Evolutionary conservation across 2,113 vertebrate genomes (phyloP), one percentile per base, ranked within the genome.

Genomic region (Callipepla californica): DNA sequence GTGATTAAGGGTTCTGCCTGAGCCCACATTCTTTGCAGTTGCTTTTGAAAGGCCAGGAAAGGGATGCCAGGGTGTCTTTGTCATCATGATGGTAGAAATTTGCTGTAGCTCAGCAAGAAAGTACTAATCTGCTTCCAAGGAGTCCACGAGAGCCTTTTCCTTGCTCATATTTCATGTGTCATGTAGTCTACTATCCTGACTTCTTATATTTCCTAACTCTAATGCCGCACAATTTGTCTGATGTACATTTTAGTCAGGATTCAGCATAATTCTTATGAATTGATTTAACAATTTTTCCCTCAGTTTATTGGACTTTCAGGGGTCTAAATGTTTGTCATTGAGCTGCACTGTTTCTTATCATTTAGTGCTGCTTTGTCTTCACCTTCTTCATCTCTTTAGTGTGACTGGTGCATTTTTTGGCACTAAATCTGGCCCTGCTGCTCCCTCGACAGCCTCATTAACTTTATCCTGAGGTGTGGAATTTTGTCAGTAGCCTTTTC

Each of bases 341-440:
- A 55, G 61, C 66, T 53, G 26, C 34, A 14, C 72, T n/a, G 68
- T 63, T 91, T 76, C 83, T 92, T 87, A 91, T 87, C 86, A 87
- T 67, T 91, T 80, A 74, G 55, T 30, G 6, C 36, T 48, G 28
- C 82, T 82, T 93, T 90, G 77, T 87, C 48, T 38, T 62, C 50
- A 42, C 44, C 63, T 62, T 93, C 85, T 44, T 87, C 5, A 1
- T 38, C 58, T 75, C 62, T 50, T 38, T 19, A 16, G 45, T 83
- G 81, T 68, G 68, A 58, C 63, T 69, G 62, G 59, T 89, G 28
- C 70, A 26, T 87, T 92, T 92, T 95, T 94, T 94, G 87, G 93
- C 93, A 94, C 85, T 96, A 96, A 95, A 96, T 95, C 94, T 96
- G 84, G 55, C 79, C 94, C 89, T 74, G 84, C 87, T 87, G 87